Base-by-base conservation (phyloP, 2,113 vertebrate genomes). In the Corapipo altera region DNA sequence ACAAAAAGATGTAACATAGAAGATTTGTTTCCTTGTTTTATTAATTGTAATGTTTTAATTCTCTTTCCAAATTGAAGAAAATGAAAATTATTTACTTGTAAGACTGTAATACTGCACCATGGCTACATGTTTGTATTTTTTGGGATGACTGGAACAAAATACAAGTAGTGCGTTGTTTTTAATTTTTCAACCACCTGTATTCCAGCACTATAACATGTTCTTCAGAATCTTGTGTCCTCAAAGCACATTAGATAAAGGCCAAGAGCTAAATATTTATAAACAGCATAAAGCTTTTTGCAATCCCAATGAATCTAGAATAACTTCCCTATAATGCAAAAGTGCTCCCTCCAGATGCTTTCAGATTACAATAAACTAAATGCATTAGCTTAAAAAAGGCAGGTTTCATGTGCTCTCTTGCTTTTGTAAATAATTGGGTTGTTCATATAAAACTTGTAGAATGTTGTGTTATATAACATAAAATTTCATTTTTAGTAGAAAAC, bases 351-450 rank as follows among this genome's bases (percentile, higher is more conserved):
- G 72, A 96, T 84, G 78, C 43, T 61, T 81, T 81, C 43, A 96
- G 64, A 96, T 88, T 96, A 92, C 95, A 95, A 95, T 93, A 90
- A 92, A 96, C 8, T 39, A 94, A 96, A 97, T 49, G 57, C 94
- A 96, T 96, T 97, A 83, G 93, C 46, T 81, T 83, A 69, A 91
- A 95, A 93, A 88, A 75, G 82, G 10, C 39, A 77, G 41, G 48
- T 24, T 93, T 93, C 9, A 0, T 55, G 83, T 81, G 49, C 9
- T 82, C 59, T 59, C 80, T 61, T 87, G 88, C 5, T 86, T 91
- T 39, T 92, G 24, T 51, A 94, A 95, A 93, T 94, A 94, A 87
- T 67, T 93, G 79, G 46, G 35, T 83, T 97, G 55, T 81, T 44
- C 66, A 69, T 37, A 73, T 19, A 92, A 77, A 95, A 57, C 51